Base-by-base conservation (phyloP, 2,797 vertebrate species). In the Eupleurogrammus muticus region DNA sequence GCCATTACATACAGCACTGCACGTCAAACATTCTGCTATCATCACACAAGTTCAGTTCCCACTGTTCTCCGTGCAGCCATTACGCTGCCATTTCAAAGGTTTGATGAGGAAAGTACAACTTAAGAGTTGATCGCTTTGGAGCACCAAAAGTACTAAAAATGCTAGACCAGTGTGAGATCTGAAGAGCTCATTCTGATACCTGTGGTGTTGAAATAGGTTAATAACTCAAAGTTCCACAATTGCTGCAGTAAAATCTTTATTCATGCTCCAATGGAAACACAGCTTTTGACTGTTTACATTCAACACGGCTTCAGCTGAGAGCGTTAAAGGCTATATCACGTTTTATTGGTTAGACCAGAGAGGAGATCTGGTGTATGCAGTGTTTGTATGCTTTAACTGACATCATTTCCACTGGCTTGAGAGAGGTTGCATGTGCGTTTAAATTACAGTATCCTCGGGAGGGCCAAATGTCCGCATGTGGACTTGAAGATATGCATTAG, bases 311-410 rank as follows among this genome's bases (percentile, higher is more conserved):
- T 78, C 57, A 76, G 73, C 14, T 69, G 21, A 79, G 58, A 67
- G 75, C 81, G 74, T 81, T 82, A 75, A 80, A 86, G 71, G 34
- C 57, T 74, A 58, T 75, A 80, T 87, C 73, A 68, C 13, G 40
- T 89, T 89, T 89, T 83, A 89, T 75, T 72, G 69, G 50, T 68
- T 73, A 44, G 56, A 79, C 32, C 60, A 62, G 67, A 59, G 73
- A 75, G 57, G 49, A 74, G 52, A 77, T 72, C 16, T 62, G 24
- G 58, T 67, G 20, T 59, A 24, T 53, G 54, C 13, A 55, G 14
- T 75, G 57, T 77, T 79, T 87, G 71, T 71, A 47, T 69, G 49
- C 61, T 73, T 85, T 69, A 59, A 56, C 48, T 82, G 78, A 80
- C 74, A 81, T 83, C 40, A 88, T 80, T 80, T 57, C 55, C 71